Conservation (phyloP, 2,797 vertebrate species). For the Liparis tanakae region DNA sequence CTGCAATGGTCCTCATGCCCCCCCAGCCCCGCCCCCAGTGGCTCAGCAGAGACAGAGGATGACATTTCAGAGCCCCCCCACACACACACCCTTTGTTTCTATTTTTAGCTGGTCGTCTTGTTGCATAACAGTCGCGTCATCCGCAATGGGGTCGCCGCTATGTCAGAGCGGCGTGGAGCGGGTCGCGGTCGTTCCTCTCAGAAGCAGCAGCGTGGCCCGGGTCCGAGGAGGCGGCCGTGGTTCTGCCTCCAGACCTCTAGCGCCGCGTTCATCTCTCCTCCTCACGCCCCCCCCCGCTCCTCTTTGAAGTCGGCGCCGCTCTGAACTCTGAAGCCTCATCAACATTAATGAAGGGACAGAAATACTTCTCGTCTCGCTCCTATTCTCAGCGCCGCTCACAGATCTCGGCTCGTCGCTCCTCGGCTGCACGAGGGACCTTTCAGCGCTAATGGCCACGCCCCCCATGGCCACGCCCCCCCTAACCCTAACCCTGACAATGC, state of each 20-base stretch:
- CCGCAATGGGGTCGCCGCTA: constrained; percentile 30
- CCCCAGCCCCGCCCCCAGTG: constrained; percentile 1
- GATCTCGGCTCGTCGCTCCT: neutral
- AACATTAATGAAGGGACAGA: constrained; percentile 70
- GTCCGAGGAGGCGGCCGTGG: neutral
- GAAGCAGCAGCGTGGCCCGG: too few relatives aligned
- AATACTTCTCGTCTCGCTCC: constrained; percentile 52
- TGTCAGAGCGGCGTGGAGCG: neutral
- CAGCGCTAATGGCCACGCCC: neutral
- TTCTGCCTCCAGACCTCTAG: neutral
- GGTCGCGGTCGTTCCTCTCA: too few relatives aligned
- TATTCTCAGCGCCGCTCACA: constrained; percentile 25
- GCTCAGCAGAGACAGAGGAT: constrained; percentile 18
- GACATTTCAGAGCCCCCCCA: constrained; percentile 24
- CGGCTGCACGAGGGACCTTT: constrained; percentile 6
- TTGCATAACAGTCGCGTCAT: constrained; percentile 49
- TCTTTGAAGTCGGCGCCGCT: constrained; percentile 62
- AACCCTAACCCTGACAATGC: too few relatives aligned
- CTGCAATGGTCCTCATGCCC: neutral
- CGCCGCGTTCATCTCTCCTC: neutral
- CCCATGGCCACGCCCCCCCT: too few relatives aligned
- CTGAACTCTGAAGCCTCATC: constrained; percentile 54
- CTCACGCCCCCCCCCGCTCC: constrained; percentile 28
- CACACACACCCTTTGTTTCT: constrained; percentile 39
- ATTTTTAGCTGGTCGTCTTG: constrained; percentile 41